Evolutionary conservation across 2,113 vertebrate species (phyloP).

Genomic region (Condylura cristata): DNA sequence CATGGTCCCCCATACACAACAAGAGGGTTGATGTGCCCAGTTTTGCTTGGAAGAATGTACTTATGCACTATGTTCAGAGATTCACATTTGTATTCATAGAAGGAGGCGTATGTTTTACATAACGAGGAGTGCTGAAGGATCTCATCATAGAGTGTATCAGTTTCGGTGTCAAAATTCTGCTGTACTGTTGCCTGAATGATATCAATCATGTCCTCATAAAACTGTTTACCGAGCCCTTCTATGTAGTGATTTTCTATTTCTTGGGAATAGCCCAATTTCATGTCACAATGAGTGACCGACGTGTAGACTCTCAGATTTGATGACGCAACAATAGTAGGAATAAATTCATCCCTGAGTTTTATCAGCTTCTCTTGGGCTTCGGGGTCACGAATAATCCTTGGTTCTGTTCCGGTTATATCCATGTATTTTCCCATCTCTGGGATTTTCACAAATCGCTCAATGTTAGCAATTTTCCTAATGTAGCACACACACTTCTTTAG

Average conservation of each 20-base stretch:
- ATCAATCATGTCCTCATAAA: constrained; percentile 99
- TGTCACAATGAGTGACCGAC: constrained; percentile 98
- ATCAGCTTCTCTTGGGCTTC: constrained; percentile 95
- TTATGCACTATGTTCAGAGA: constrained; percentile 93
- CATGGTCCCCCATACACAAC: constrained; percentile 97
- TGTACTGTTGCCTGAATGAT: constrained; percentile 98
- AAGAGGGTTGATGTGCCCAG: constrained; percentile 92
- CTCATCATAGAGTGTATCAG: constrained; percentile 95
- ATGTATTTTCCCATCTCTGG: constrained; percentile 97
- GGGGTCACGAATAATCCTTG: constrained; percentile 93
- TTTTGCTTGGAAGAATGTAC: constrained; percentile 94
- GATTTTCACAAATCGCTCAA: constrained; percentile 96
- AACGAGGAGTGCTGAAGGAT: constrained; percentile 96
- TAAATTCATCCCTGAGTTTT: constrained; percentile 98
- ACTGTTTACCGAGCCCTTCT: constrained; percentile 98
- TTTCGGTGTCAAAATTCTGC: constrained; percentile 97
- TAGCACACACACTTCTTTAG: constrained; percentile 99
- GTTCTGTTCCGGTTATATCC: constrained; percentile 90
- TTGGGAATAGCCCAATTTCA: constrained; percentile 97
- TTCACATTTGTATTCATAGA: constrained; percentile 95
- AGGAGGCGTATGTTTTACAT: constrained; percentile 93
- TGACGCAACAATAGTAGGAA: constrained; percentile 95
- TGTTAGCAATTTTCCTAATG: constrained; percentile 98
- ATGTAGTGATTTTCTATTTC: constrained; percentile 98
- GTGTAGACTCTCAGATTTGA: constrained; percentile 98